Conservation (phyloP, 2,113 vertebrate genomes). For the Scopus umbretta region DNA sequence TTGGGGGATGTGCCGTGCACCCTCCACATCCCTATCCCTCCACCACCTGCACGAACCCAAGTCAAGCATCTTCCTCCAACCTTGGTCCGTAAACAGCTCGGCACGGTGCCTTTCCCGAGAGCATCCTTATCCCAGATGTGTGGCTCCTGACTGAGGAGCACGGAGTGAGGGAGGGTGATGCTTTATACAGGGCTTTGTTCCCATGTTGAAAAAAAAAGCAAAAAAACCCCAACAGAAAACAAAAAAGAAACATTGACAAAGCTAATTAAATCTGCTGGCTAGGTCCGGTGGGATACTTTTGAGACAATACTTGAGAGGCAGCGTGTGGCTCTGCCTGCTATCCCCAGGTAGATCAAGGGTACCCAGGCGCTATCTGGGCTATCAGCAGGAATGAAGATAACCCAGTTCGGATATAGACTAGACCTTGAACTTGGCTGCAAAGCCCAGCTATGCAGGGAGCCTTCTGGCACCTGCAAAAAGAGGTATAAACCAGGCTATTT, state of each 20-base stretch:
- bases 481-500: constrained; percentile 38
- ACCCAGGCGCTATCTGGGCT: constrained; percentile 37
- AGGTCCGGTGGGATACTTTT: background rate
- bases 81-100: background rate
- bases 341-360: constrained; percentile 24
- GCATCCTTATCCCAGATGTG: background rate
- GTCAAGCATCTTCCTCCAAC: background rate
- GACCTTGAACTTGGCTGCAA: constrained; percentile 45
- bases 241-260: background rate
- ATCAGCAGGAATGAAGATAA: constrained; percentile 36
- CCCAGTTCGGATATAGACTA: constrained; percentile 26
- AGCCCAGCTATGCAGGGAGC: background rate
- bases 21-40: background rate
- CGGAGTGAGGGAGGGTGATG: background rate
- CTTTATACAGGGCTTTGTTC: background rate
- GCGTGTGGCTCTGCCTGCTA: background rate
- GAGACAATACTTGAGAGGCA: background rate
- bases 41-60: background rate
- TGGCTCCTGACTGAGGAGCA: background rate
- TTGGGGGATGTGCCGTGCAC: fast-evolving
- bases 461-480: background rate
- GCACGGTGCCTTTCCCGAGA: fast-evolving
- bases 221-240: background rate
- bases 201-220: background rate
- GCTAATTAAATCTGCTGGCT: constrained; percentile 25